Conservation (phyloP, 1,140 invertebrate species). For the Zaprionus ornatus region DNA sequence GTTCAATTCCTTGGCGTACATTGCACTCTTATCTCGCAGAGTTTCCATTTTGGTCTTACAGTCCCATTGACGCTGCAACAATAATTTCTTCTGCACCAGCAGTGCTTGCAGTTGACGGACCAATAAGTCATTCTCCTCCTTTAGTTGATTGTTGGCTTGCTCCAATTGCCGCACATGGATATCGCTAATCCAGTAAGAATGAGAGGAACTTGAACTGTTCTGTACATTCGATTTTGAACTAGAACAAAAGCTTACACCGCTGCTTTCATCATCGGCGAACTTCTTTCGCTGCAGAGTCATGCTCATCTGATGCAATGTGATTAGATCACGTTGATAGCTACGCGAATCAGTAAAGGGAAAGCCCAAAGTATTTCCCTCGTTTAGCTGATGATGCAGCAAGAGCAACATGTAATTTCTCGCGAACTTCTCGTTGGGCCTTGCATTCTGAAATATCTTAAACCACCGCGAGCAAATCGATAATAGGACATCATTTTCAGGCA, state of each 20-base stretch:
- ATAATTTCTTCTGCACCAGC: neutral
- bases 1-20: constrained; percentile 25
- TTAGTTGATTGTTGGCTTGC: constrained; percentile 12
- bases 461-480: constrained; percentile 56
- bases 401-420: constrained; percentile 63
- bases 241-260: neutral
- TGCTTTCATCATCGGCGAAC: neutral
- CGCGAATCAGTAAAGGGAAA: constrained; percentile 63
- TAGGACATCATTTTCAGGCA: constrained; percentile 29
- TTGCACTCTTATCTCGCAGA: neutral
- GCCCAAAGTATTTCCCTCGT: constrained; percentile 29
- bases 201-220: neutral
- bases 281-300: neutral
- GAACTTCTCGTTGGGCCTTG: constrained; percentile 51
- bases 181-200: neutral
- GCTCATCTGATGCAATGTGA: constrained; percentile 31
- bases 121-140: constrained; percentile 27
- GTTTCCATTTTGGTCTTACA: neutral
- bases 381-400: constrained; percentile 64
- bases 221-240: neutral
- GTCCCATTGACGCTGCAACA: neutral
- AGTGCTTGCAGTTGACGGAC: constrained; percentile 12
- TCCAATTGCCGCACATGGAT: neutral
- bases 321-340: constrained; percentile 40
- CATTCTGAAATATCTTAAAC: constrained; percentile 52